phyloP scores from a whole-genome alignment of 2,797 vertebrate species.

The Anguilla pacifica region DNA sequence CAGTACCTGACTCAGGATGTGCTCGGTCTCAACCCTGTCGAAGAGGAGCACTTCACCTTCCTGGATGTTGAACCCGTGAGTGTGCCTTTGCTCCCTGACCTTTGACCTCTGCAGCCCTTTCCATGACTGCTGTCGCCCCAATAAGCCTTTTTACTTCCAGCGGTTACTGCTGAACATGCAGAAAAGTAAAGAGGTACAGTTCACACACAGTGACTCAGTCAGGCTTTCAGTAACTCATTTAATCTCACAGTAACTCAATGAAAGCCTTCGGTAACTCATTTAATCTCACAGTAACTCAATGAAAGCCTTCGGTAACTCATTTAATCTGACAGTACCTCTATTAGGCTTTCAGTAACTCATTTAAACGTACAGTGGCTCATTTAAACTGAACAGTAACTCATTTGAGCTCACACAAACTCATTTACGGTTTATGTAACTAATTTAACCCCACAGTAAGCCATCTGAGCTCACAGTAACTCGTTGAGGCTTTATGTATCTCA shows the following conservation, averaged over 20 bases:
- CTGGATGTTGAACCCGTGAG: slow-evolving; percentile 93
- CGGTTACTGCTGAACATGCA: background rate
- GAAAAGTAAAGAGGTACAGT: background rate
- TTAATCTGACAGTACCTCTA: background rate
- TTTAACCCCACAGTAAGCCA: background rate
- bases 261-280: background rate
- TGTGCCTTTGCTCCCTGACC: background rate
- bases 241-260: background rate
- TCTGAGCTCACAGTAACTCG: background rate
- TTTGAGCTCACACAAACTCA: background rate
- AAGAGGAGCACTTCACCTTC: slow-evolving; percentile 80
- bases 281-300: background rate
- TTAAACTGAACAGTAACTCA: background rate
- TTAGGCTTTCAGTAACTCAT: background rate
- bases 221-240: background rate
- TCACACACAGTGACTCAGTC: background rate
- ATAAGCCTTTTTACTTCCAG: background rate
- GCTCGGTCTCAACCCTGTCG: slow-evolving; percentile 73
- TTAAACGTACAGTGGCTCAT: background rate
- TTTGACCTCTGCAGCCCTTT: background rate
- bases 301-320: background rate
- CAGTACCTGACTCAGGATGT: slow-evolving; percentile 55
- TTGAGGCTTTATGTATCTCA: background rate
- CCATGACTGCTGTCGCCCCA: background rate
- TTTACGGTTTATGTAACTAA: background rate